Conservation (phyloP, 2,888 invertebrate species). For the Agrochola macilenta region DNA sequence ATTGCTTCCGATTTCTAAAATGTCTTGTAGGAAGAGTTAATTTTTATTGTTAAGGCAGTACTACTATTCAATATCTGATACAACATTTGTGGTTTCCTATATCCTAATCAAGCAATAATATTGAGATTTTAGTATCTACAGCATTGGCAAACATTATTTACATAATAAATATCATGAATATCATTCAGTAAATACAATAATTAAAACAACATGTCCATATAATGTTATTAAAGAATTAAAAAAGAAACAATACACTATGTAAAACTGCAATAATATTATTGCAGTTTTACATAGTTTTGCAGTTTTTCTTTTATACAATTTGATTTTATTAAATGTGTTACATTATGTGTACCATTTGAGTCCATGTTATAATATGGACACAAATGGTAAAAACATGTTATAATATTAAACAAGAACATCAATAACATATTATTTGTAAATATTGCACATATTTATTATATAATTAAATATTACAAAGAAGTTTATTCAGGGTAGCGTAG, state of each 20-base stretch:
- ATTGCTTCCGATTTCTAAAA: constrained; percentile 7
- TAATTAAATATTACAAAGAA: not conserved
- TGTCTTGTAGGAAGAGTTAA: not conserved
- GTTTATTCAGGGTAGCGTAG: not conserved
- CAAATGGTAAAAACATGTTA: not conserved
- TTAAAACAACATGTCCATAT: not conserved
- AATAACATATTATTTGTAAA: not conserved
- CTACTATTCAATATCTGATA: constrained; percentile 7
- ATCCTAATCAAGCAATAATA: constrained; percentile 15
- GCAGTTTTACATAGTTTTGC: too few relatives aligned
- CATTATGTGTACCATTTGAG: too few relatives aligned
- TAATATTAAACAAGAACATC: too few relatives aligned
- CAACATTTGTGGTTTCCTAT: not conserved
- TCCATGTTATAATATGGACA: too few relatives aligned
- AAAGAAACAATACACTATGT: not conserved
- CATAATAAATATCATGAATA: not conserved
- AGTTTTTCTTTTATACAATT: too few relatives aligned
- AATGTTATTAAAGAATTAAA: not conserved
- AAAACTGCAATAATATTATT: constrained; percentile 1
- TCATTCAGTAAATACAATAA: not conserved
- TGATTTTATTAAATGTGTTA: too few relatives aligned
- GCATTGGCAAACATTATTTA: constrained; percentile 30
- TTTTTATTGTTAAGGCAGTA: constrained; percentile 22
- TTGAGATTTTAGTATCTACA: constrained; percentile 22
- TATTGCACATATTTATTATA: constrained; percentile 10